These are phyloP conservation scores for Drosophila serrata DNA, from an alignment of 1,140 invertebrate species.

Conservation along the genomic window DNA sequence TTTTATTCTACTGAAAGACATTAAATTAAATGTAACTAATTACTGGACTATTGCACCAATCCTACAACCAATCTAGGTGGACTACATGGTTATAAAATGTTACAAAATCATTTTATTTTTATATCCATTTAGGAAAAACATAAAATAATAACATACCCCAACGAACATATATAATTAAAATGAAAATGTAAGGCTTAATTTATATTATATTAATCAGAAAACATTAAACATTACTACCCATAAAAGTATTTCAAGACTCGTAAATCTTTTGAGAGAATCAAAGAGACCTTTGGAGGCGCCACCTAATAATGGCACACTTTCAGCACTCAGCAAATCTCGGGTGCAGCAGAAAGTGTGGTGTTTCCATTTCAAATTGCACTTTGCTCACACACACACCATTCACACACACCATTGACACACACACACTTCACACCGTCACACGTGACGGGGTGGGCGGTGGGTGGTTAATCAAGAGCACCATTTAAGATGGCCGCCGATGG, in stretches of 20 bases:
- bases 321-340: conserved; percentile 23
- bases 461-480: conserved; percentile 40
- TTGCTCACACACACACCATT: conserved; percentile 14
- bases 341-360: conserved; percentile 57
- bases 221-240: not conserved
- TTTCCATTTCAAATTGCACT: conserved; percentile 68
- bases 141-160: not conserved
- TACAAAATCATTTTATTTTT: not conserved
- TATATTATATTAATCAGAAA: not conserved
- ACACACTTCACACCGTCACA: not conserved
- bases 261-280: not conserved
- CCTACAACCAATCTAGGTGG: too few relatives aligned
- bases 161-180: not conserved
- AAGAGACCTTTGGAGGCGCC: conserved; percentile 22
- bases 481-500: conserved; percentile 58
- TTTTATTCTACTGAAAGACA: too few relatives aligned
- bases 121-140: not conserved
- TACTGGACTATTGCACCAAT: too few relatives aligned
- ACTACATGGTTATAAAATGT: too few relatives aligned
- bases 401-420: not conserved
- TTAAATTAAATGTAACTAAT: not conserved
- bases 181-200: not conserved
- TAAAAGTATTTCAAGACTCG: conserved; percentile 15
- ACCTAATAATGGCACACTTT: conserved; percentile 58
- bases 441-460: conserved; percentile 28